Evolutionary conservation across 2,888 invertebrate species (phyloP).

Genomic region (Adineta ricciae): DNA sequence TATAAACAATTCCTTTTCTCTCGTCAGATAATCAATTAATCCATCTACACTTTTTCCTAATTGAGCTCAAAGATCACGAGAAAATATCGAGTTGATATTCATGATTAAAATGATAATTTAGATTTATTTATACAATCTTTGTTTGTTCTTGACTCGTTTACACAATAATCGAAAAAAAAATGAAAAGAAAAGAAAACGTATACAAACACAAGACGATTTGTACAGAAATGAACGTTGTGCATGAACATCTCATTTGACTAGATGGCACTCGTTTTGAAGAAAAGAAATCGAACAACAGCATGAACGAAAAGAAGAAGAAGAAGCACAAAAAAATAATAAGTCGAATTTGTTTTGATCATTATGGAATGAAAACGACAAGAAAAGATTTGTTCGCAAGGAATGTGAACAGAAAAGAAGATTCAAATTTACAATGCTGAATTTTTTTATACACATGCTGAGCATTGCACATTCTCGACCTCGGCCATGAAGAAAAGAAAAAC

Average conservation of each 20-base stretch:
- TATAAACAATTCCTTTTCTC: background rate
- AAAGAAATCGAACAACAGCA: background rate
- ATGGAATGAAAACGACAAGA: background rate
- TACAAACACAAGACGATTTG: background rate
- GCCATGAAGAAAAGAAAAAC: background rate
- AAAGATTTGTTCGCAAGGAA: background rate
- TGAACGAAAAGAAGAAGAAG: no score
- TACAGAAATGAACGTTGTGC: conserved; percentile 14
- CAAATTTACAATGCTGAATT: background rate
- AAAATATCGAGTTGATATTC: background rate
- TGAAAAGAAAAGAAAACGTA: background rate
- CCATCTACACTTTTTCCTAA: background rate
- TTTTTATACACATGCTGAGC: background rate
- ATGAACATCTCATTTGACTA: conserved; percentile 24
- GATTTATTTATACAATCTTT: background rate
- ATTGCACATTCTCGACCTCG: conserved; percentile 24
- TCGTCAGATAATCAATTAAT: background rate
- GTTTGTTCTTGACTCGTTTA: background rate
- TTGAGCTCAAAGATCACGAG: background rate
- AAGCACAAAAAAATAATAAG: conserved; percentile 11
- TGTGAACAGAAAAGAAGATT: background rate
- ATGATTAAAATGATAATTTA: background rate
- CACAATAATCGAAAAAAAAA: background rate
- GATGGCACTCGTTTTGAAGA: conserved; percentile 22
- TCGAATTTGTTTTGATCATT: background rate